Evolutionary conservation across 2,888 invertebrate genomes (phyloP).

Genomic region (Pristionchus entomophagus): DNA sequence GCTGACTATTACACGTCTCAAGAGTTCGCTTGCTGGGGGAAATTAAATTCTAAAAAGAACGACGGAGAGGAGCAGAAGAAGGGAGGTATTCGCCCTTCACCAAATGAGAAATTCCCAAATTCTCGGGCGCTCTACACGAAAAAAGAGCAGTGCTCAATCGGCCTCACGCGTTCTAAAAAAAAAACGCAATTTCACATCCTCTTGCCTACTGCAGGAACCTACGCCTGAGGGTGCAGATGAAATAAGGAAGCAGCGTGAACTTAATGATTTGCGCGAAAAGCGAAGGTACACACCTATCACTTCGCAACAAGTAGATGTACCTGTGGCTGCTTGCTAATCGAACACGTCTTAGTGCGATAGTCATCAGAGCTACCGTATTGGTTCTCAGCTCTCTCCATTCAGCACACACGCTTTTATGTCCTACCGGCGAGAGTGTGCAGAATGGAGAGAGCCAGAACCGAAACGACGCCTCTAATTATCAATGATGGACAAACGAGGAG

Average conservation of each 20-base stretch:
- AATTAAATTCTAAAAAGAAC: neutral
- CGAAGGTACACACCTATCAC: neutral
- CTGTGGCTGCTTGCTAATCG: neutral
- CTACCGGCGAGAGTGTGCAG: neutral
- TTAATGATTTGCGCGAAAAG: neutral
- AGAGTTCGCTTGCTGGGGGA: neutral
- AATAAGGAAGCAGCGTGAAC: neutral
- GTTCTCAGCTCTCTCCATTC: neutral
- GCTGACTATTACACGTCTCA: neutral
- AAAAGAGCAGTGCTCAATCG: neutral
- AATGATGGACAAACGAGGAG: no score
- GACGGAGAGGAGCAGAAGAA: neutral
- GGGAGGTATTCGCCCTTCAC: neutral
- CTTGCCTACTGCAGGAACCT: neutral
- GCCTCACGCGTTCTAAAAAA: neutral
- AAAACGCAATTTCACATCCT: neutral
- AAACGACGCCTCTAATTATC: no score
- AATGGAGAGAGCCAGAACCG: neutral
- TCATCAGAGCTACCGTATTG: neutral
- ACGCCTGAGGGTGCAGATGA: neutral
- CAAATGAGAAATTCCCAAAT: conserved; percentile 21
- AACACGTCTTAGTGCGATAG: neutral
- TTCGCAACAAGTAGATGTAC: neutral
- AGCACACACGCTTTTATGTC: neutral
- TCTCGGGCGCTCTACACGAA: neutral